Evolutionary conservation across 2,888 invertebrate genomes (phyloP).

Genomic region (Dysmachus trigonus): DNA sequence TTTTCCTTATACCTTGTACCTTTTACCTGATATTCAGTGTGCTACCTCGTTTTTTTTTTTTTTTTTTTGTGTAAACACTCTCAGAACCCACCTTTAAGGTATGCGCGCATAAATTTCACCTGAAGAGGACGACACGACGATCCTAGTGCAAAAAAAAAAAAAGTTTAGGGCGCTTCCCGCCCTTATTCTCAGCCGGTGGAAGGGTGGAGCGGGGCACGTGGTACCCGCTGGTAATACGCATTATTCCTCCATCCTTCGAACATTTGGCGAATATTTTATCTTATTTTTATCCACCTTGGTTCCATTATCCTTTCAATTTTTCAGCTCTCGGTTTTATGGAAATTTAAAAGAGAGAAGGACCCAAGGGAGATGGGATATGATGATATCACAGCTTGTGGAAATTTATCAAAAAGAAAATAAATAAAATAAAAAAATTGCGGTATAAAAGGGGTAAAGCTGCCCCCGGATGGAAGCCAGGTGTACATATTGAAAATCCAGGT

Average conservation of each 20-base stretch:
- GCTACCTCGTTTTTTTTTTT: too few relatives aligned
- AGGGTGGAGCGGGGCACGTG: background rate
- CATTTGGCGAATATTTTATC: slow-evolving; percentile 28
- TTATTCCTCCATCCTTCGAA: slow-evolving; percentile 13
- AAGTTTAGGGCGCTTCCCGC: background rate
- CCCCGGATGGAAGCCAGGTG: background rate
- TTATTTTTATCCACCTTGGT: slow-evolving; percentile 31
- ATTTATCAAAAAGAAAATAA: slow-evolving; percentile 25
- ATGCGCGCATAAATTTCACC: slow-evolving; percentile 5
- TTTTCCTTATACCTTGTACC: background rate
- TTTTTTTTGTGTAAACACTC: background rate
- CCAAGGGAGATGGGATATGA: slow-evolving; percentile 23
- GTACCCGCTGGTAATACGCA: slow-evolving; percentile 10
- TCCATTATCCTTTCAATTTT: slow-evolving; percentile 35
- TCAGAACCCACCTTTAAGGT: background rate
- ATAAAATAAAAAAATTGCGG: background rate
- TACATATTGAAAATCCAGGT: background rate
- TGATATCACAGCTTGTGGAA: slow-evolving; percentile 31
- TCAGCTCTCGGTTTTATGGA: slow-evolving; percentile 19
- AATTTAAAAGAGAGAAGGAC: slow-evolving; percentile 10
- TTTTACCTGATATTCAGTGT: background rate
- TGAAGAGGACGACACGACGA: background rate
- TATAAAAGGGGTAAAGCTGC: background rate
- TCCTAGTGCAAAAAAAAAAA: background rate
- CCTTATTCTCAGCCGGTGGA: background rate